These are phyloP conservation scores for Aporophyla lueneburgensis DNA, from an alignment of 2,888 invertebrate genomes.

Conservation along the genomic window DNA sequence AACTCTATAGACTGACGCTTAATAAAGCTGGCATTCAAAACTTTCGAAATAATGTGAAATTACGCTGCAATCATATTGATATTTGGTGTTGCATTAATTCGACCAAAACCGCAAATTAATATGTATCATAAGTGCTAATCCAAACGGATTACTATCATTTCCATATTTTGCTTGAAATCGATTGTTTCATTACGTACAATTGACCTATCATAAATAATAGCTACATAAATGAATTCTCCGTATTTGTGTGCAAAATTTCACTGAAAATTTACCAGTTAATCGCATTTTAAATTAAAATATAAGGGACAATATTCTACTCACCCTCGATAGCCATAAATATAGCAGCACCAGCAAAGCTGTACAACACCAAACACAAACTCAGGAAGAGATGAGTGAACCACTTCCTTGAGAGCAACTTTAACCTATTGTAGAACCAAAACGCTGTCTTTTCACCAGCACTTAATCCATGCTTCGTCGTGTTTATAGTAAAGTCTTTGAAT, in stretches of 20 bases:
- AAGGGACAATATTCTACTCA: slow-evolving; percentile 78
- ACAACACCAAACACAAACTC: slow-evolving; percentile 94
- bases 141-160: background rate
- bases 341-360: slow-evolving; percentile 95
- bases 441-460: slow-evolving; percentile 96
- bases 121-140: background rate
- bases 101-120: background rate
- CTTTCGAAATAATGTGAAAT: slow-evolving; percentile 1
- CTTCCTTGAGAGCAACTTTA: slow-evolving; percentile 94
- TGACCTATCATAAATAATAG: background rate
- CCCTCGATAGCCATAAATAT: slow-evolving; percentile 95
- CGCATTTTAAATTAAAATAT: background rate
- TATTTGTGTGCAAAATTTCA: background rate
- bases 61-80: background rate
- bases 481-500: slow-evolving; percentile 94
- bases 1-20: background rate
- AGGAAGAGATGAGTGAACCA: slow-evolving; percentile 98
- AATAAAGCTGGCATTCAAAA: background rate
- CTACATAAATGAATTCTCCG: too few species aligned
- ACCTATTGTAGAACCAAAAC: slow-evolving; percentile 95
- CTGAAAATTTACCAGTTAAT: background rate
- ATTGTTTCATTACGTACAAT: background rate
- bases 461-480: slow-evolving; percentile 94
- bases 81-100: background rate
- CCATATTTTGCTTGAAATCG: background rate